These are phyloP conservation scores for Anolis apletophallus DNA, from an alignment of 2,797 vertebrate species.

Conservation along the genomic window DNA sequence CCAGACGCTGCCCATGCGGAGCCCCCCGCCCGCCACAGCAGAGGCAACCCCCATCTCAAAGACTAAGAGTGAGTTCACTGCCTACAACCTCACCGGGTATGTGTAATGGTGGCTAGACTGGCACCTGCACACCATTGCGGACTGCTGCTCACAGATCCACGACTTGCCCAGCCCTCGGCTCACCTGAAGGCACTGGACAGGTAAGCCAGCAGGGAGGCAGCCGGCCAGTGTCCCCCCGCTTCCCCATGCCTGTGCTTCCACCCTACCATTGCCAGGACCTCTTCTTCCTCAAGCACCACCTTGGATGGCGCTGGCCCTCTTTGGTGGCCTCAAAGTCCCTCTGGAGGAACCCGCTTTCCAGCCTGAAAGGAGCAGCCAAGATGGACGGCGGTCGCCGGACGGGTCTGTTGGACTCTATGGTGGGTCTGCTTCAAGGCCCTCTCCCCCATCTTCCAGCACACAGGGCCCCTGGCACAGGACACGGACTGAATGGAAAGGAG, in stretches of 20 bases:
- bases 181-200: not conserved
- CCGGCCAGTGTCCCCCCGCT: not conserved
- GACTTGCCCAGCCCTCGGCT: not conserved
- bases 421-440: too few species aligned
- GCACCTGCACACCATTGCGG: too few species aligned
- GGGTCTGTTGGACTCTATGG: too few species aligned
- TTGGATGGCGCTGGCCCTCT: not conserved
- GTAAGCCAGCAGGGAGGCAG: not conserved
- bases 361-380: not conserved
- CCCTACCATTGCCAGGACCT: not conserved
- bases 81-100: conserved; percentile 83
- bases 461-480: too few species aligned
- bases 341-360: not conserved
- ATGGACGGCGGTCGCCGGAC: not conserved
- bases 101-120: conserved; percentile 67
- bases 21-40: conserved; percentile 20
- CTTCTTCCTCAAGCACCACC: not conserved
- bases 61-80: conserved; percentile 78
- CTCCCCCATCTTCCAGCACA: too few species aligned
- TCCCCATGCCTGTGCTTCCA: too few species aligned
- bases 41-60: conserved; percentile 55
- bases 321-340: too few species aligned
- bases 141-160: too few species aligned
- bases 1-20: conserved; percentile 53
- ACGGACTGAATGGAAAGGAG: not conserved